Base-by-base conservation (phyloP, 2,888 invertebrate species). In the Andrena haemorrhoa region DNA sequence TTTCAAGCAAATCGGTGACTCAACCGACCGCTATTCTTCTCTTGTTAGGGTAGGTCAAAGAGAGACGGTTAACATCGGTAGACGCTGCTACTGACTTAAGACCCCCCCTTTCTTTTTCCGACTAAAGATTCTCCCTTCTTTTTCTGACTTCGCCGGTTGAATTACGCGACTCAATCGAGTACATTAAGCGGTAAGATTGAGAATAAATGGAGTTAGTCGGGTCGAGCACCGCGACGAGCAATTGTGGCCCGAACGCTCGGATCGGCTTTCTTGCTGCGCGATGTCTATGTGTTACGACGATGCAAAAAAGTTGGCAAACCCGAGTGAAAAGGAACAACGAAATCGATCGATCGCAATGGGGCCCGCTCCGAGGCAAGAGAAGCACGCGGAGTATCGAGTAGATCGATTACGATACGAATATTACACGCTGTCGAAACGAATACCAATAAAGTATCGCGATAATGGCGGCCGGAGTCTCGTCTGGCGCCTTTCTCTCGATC, bases 381-480 rank as follows among this genome's bases (percentile, higher is more conserved):
- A 81, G 10, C 47, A 58, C 71, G 63, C 47, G 64, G 41, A 41
- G 71, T 53, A 76, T 85, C 69, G 61, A 86, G 75, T 65, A 69
- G 87, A 82, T 79, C 84, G 80, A 86, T 88, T 79, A 86, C 83
- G 86, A 85, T 82, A 73, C 76, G 88, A 82, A 87, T 85, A 83
- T 85, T 87, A 77, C 77, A 85, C 73, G 88, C 86, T 81, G 83
- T 88, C 84, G 87, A 89, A 86, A 87, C 74, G 79, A 88, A 84
- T 79, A 83, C 84, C 81, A 84, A 84, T 80, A 88, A 88, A 87
- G 65, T 82, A 86, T 80, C 74, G 56, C 76, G 79, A 83, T 87
- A 87, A 86, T 86, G 76, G 82, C 82, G 41, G 71, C 63, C 65
- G 56, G 0, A 70, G 71, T 49, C 61, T 61, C 58, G 66, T 58